Evolutionary conservation across 1,140 invertebrate species (phyloP).

Genomic region (Nasonia vitripennis): DNA sequence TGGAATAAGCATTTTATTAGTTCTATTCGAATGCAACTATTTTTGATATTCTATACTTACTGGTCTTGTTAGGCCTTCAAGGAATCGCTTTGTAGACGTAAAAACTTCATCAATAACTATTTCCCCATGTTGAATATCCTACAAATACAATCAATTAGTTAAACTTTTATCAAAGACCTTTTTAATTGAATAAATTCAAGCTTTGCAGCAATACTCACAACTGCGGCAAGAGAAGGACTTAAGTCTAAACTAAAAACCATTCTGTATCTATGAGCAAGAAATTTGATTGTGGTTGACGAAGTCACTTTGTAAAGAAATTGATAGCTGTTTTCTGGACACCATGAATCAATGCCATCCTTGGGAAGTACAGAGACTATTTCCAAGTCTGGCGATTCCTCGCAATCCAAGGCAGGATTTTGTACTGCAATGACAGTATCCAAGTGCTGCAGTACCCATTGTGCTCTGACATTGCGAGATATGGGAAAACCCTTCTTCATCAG

Average conservation of each 20-base stretch:
- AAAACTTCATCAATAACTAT: constrained; percentile 84
- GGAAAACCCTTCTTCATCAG: constrained; percentile 85
- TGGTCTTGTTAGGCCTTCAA: constrained; percentile 80
- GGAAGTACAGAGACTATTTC: constrained; percentile 81
- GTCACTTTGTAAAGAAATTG: constrained; percentile 76
- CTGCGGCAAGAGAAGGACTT: constrained; percentile 85
- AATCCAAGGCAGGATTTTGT: constrained; percentile 66
- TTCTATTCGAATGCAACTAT: neutral
- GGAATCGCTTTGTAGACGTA: constrained; percentile 78
- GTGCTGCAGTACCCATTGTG: constrained; percentile 85
- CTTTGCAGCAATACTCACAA: constrained; percentile 72
- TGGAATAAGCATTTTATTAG: constrained; percentile 68
- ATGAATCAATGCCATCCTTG: constrained; percentile 72
- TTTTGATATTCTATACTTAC: constrained; percentile 73
- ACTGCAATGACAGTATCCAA: constrained; percentile 80
- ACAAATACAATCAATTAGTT: constrained; percentile 56
- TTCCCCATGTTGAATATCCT: constrained; percentile 80
- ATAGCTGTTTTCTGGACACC: constrained; percentile 75
- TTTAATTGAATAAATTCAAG: constrained; percentile 4
- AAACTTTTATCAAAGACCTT: neutral
- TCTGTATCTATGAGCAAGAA: constrained; percentile 79
- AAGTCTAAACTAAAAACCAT: constrained; percentile 88
- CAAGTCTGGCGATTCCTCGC: constrained; percentile 75
- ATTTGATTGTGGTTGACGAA: constrained; percentile 74
- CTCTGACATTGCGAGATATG: constrained; percentile 84